Base-by-base conservation (phyloP, 2,113 vertebrate genomes). In the Pitta sordida region DNA sequence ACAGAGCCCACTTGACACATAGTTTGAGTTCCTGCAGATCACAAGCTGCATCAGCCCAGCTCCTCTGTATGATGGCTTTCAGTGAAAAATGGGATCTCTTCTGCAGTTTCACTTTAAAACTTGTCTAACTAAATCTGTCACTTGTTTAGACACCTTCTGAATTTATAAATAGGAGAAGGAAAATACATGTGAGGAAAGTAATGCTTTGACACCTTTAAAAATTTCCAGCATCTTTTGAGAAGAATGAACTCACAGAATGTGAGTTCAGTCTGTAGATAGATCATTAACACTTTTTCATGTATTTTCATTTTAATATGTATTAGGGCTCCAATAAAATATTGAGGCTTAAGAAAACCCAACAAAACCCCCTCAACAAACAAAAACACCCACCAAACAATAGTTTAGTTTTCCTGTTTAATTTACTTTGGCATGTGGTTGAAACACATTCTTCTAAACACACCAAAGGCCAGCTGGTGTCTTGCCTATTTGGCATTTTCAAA, bases 401-500 rank as follows among this genome's bases (percentile, higher is more conserved):
- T 80, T 94, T 37, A 15, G 27, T 77, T 93, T 94, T 93, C 91
- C 91, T 79, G 34, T 88, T 93, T 95, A 70, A 64, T 95, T 92
- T 95, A 70, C 68, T 95, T 92, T 92, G 76, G 68, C 27, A 1
- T 64, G 44, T 90, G 73, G 44, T 88, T 95, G 80, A 77, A 94
- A 60, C 56, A 75, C 15, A 30, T 91, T 84, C 71, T 88, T 89
- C 90, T 79, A 59, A 91, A 70, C 37, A 74, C 64, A 90, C 21
- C 48, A 68, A n/a, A 37, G 69, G 52, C 68, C 86, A 51, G 73
- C 22, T 96, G 75, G 79, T 94, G 53, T 82, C 73, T 83, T 95
- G 88, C 65, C 56, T 91, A 32, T 77, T 95, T 96, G 96, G 73
- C 91, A 90, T 64, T 26, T 74, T 71, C 21, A 67, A 76, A 74